Base-by-base conservation (phyloP, 2,888 invertebrate genomes). In the Diplolepis rosae region DNA sequence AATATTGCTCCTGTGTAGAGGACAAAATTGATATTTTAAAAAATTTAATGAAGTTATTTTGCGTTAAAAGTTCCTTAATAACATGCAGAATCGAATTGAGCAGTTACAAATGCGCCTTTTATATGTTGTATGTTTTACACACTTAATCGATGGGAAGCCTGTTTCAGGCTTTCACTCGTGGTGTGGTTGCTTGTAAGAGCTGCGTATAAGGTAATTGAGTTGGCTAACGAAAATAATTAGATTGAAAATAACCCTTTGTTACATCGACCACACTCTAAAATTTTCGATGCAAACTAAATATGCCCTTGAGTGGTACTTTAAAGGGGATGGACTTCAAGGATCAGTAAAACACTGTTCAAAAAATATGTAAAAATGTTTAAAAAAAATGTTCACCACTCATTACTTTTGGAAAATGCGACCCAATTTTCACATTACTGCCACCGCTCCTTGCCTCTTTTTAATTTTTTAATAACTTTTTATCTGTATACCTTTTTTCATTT, bases 151-250 rank as follows among this genome's bases (percentile, higher is more conserved):
- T 71, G 76, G 70, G 65, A 42, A 71, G 82, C 77, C 69, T 77
- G 75, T 76, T 80, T 78, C 28, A 48, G 66, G 45, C 48, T 45
- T 28, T 28, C 48, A 18, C 15, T 66, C 28, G 45, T 15, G 65
- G 45, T 45, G 15, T 15, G 77, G 75, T 65, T 70, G 77, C 73
- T 65, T 70, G 70, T 72, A 75, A 68, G 65, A 66, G 27, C 35
- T 68, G 66, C 61, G 18, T 32, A 9, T 45, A 45, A 32, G 15
- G 18, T 68, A 75, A 78, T 66, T 69, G 68, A 72, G 77, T 80
- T 82, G 73, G 56, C 35, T 71, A 79, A 76, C 74, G 74, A 77
- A 82, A 73, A 77, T 79, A 79, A 83, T 82, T 80, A 77, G 71
- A 69, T 72, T 52, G 77, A 76, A 81, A 82, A 80, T 82, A 77